A percentile compares a stretch with the other conserved stretches of the same genome.
phyloP scores from a whole-genome alignment of 2,888 invertebrate genomes.

The Seira musarum region DNA sequence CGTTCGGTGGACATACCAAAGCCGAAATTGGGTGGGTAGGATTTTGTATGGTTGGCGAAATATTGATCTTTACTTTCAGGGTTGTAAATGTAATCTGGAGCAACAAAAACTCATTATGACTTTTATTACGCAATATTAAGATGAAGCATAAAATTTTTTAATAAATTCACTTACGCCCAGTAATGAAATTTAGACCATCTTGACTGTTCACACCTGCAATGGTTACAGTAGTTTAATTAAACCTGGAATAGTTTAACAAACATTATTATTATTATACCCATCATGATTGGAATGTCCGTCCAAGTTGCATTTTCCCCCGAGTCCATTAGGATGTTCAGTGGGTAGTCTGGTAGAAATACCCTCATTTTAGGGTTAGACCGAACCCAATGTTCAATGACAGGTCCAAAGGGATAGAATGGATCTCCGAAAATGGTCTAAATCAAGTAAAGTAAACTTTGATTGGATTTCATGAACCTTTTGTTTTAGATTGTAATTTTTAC shows the following conservation, averaged over 20 bases:
- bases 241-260: not conserved
- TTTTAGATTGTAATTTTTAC: not conserved
- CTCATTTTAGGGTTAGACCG: slow-evolving; percentile 27
- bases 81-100: slow-evolving; percentile 39
- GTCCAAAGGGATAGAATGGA: slow-evolving; percentile 49
- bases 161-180: slow-evolving; percentile 31
- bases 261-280: slow-evolving; percentile 34
- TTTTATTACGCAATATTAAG: too few relatives aligned
- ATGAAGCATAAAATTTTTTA: not conserved
- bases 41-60: slow-evolving; percentile 27
- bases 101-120: not conserved
- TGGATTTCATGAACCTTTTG: not conserved
- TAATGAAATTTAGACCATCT: slow-evolving; percentile 41
- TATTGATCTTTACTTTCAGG: slow-evolving; percentile 6
- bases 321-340: slow-evolving; percentile 40
- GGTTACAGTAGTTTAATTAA: too few relatives aligned
- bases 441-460: too few relatives aligned
- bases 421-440: slow-evolving; percentile 3
- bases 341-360: slow-evolving; percentile 49
- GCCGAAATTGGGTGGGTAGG: slow-evolving; percentile 41
- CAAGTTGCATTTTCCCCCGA: slow-evolving; percentile 30
- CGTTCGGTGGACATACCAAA: slow-evolving; percentile 23
- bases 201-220: slow-evolving; percentile 35
- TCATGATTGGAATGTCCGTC: slow-evolving; percentile 54
- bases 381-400: slow-evolving; percentile 56